A percentile compares a stretch with the other conserved stretches of the same genome.
These are phyloP conservation scores for Acridotheres tristis DNA, from an alignment of 2,797 vertebrate species.

Conservation along the genomic window DNA sequence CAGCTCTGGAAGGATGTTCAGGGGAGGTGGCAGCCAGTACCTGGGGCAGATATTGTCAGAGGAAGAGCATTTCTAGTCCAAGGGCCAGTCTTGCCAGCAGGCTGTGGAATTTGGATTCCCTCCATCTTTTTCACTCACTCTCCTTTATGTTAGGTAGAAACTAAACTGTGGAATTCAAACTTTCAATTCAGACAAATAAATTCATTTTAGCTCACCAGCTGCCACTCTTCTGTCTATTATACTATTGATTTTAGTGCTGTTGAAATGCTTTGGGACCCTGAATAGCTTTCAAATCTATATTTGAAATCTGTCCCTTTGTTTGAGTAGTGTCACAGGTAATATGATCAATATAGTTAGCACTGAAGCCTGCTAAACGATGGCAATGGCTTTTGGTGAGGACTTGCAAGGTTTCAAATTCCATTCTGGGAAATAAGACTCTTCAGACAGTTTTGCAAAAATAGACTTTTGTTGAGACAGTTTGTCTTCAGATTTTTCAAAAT, in stretches of 20 bases:
- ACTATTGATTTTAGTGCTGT: not conserved
- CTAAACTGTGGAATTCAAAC: not conserved
- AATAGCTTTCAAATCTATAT: not conserved
- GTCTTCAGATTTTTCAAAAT: constrained; percentile 1
- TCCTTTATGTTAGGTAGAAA: not conserved
- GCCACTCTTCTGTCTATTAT: not conserved
- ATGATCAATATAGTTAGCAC: not conserved
- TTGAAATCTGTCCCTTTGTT: not conserved
- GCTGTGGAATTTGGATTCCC: not conserved
- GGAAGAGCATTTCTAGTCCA: not conserved
- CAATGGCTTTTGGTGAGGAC: not conserved
- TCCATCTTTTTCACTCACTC: not conserved
- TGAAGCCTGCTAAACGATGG: not conserved
- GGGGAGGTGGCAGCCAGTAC: fast-evolving
- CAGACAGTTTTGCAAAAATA: not conserved
- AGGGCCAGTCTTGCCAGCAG: not conserved
- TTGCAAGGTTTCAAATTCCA: not conserved
- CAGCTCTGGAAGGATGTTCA: not conserved
- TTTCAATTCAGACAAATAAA: not conserved
- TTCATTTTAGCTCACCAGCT: not conserved
- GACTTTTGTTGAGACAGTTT: not conserved
- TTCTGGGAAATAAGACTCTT: not conserved
- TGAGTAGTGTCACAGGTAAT: not conserved
- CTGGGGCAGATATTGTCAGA: not conserved
- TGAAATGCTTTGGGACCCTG: not conserved